phyloP scores from a whole-genome alignment of 1,140 invertebrate species.

The Mactra quadrangularis region DNA sequence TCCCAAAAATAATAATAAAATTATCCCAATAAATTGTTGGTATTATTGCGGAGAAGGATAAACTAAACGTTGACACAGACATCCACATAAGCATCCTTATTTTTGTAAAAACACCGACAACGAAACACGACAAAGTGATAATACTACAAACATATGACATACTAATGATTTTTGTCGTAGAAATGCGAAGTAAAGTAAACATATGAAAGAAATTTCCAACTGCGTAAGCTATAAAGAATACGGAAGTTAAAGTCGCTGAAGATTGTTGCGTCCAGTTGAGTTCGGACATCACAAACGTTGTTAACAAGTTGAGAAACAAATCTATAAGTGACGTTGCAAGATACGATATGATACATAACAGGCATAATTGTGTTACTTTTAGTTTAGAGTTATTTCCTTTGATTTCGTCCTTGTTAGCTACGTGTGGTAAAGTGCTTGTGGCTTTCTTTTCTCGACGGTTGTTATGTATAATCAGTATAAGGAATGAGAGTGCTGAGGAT shows the following conservation, averaged over 20 bases:
- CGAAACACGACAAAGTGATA: conserved; percentile 2
- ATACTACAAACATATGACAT: conserved; percentile 27
- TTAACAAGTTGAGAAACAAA: conserved; percentile 58
- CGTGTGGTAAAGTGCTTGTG: too few species aligned
- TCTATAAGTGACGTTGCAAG: conserved; percentile 57
- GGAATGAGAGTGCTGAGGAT: conserved; percentile 9
- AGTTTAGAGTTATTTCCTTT: not conserved
- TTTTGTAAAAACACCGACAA: conserved; percentile 7
- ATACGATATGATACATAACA: not conserved
- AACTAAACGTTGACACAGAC: conserved; percentile 4
- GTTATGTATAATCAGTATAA: not conserved
- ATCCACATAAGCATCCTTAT: conserved; percentile 44
- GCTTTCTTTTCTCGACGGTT: not conserved
- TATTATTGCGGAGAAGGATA: conserved; percentile 61
- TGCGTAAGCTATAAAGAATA: conserved; percentile 61
- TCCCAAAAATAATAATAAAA: too few species aligned
- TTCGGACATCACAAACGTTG: conserved; percentile 62
- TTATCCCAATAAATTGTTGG: conserved; percentile 63
- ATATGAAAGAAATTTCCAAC: conserved; percentile 55
- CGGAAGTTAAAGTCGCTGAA: conserved; percentile 43
- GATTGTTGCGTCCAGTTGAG: conserved; percentile 58
- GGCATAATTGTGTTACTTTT: not conserved
- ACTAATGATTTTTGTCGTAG: conserved; percentile 29
- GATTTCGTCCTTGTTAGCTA: not conserved
- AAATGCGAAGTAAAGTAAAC: conserved; percentile 41